Conservation (phyloP, 2,888 invertebrate genomes). For the Lasioglossum figueresi region DNA sequence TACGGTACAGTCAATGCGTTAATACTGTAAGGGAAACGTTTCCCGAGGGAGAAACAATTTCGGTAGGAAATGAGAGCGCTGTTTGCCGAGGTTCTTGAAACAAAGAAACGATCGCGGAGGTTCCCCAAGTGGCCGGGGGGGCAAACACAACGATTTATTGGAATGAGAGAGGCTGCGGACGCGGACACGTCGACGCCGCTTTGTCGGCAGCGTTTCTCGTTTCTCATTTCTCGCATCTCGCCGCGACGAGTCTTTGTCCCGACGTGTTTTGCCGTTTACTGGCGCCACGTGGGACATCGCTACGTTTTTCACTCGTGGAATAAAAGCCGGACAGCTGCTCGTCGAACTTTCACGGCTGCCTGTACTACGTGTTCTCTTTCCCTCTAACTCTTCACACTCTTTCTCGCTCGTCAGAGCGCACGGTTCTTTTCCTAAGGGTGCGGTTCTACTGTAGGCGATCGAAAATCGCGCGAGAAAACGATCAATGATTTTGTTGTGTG, state of each 20-base stretch:
- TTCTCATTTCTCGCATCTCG: background rate
- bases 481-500: slow-evolving; percentile 39
- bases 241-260: background rate
- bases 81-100: background rate
- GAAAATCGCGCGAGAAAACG: background rate
- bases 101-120: background rate
- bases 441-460: background rate
- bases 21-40: background rate
- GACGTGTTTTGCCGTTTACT: background rate
- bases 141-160: background rate
- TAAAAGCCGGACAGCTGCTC: slow-evolving; percentile 17
- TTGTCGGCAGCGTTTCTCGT: background rate
- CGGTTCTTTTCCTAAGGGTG: slow-evolving; percentile 13
- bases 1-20: background rate
- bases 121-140: background rate
- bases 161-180: background rate
- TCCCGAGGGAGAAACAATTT: background rate
- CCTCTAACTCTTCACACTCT: background rate
- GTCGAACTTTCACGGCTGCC: slow-evolving; percentile 32
- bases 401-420: background rate
- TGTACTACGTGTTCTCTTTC: slow-evolving; percentile 14
- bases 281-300: slow-evolving; percentile 7
- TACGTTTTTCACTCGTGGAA: slow-evolving; percentile 44
- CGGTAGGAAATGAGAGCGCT: background rate
- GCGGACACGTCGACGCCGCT: background rate